A percentile compares a stretch with the other conserved stretches of the same genome.
phyloP scores from a whole-genome alignment of 1,140 invertebrate species.

The Lepidostoma basale region DNA sequence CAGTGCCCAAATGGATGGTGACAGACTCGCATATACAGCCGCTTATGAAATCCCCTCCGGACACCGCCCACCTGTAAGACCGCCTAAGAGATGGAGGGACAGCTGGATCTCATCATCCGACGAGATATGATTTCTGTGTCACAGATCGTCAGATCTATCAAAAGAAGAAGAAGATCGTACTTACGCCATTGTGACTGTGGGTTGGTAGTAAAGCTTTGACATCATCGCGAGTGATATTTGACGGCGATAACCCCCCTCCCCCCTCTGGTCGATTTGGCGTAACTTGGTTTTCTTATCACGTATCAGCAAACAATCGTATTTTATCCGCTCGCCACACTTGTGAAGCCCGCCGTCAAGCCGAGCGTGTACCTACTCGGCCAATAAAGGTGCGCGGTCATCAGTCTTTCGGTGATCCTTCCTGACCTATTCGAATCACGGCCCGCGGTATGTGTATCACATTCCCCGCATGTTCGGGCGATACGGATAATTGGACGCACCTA shows the following conservation, averaged over 20 bases:
- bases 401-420: too few relatives aligned
- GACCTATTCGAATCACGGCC: too few relatives aligned
- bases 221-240: constrained; percentile 2
- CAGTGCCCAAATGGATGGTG: too few relatives aligned
- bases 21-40: too few relatives aligned
- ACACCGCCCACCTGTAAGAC: too few relatives aligned
- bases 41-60: too few relatives aligned
- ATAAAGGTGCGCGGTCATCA: not conserved
- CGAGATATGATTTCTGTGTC: too few relatives aligned
- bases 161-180: too few relatives aligned
- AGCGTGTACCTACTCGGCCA: not conserved
- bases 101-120: too few relatives aligned
- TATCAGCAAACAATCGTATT: constrained; percentile 21
- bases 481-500: not conserved
- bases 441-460: too few relatives aligned
- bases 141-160: too few relatives aligned
- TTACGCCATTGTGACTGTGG: constrained; percentile 5
- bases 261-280: not conserved
- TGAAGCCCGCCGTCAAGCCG: not conserved
- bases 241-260: not conserved
- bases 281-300: constrained; percentile 16
- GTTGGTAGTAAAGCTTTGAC: constrained; percentile 15
- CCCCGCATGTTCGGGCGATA: not conserved
- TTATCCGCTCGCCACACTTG: not conserved
- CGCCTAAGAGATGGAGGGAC: too few relatives aligned